Conservation (phyloP, 2,888 invertebrate species). For the Stictocephala bisonia region DNA sequence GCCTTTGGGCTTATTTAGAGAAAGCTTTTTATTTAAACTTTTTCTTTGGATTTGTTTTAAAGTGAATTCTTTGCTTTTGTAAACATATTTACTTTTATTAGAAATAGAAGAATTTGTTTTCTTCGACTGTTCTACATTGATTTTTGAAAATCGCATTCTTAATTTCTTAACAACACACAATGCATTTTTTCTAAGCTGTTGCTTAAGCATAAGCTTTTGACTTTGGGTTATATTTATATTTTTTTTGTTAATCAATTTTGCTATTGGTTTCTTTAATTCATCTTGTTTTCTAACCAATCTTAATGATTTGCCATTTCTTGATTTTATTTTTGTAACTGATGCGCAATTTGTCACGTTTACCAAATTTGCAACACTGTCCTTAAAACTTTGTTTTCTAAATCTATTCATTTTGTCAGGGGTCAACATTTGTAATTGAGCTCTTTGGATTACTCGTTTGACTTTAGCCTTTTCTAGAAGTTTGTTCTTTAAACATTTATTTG, state of each 20-base stretch:
- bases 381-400: not conserved
- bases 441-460: not conserved
- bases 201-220: not conserved
- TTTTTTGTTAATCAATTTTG: not conserved
- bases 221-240: not conserved
- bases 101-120: not conserved
- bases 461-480: not conserved
- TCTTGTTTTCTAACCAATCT: not conserved
- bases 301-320: slow-evolving; percentile 20
- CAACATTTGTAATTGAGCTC: not conserved
- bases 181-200: not conserved
- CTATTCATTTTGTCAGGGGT: not conserved
- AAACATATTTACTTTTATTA: not conserved
- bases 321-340: slow-evolving; percentile 17
- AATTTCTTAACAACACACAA: too few species aligned
- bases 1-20: too few species aligned
- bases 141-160: slow-evolving; percentile 28
- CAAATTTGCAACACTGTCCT: not conserved
- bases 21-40: too few species aligned
- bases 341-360: not conserved
- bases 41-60: too few species aligned
- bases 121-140: not conserved
- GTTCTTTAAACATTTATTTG: not conserved
- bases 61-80: slow-evolving; percentile 29
- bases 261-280: not conserved